Evolutionary conservation across 2,888 invertebrate species (phyloP), one percentile per base, ranked within the genome.

Genomic region (Microplitis deprimator): DNA sequence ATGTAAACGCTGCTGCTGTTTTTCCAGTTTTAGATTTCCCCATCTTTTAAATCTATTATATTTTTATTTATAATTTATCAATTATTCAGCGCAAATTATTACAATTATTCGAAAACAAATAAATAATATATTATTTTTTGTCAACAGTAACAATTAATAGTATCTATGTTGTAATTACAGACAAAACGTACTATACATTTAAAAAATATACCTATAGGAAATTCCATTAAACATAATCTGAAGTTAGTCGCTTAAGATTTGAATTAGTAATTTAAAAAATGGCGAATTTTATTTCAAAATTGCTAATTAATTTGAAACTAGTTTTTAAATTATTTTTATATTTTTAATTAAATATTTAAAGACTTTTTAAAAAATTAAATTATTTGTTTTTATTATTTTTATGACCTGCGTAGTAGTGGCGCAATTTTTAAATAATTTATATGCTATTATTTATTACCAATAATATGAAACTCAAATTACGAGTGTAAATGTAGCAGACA

Each of bases 1-100:
- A 93, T 89, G 97, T 96, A 84, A 95, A 94, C 80, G 93, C 94
- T 86, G 96, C 94, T 84, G 94, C 97, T 87, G 94, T 93, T 90
- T 95, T 96, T 81, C 96, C 97, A 73, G 96, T 94, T 85, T 95
- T 91, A 79, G 96, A 95, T 91, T 95, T 95, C 7, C 87, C 85
- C 89, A 89, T 89, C 72, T 50, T 82, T n/a, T 17, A 20, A 41
- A 39, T 17, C 17, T 17, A 62, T 17, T 16, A 20, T n/a, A 59
- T 13, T 59, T 59, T 59, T 59, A 59, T 59, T 59, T 13, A 10
- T 1, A 50, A 50, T 50, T 8, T 13, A 13, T 50, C 4, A 50
- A 50, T 50, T 50, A 13, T 13, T 4, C 5, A 5, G 38, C n/a
- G 17, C 39, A 6, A 13, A 64, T 68, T 4, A 16, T 16, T 4